A percentile compares a stretch with the other conserved stretches of the same genome.
phyloP scores from a whole-genome alignment of 2,888 invertebrate species.

The Apotomis betuletana region DNA sequence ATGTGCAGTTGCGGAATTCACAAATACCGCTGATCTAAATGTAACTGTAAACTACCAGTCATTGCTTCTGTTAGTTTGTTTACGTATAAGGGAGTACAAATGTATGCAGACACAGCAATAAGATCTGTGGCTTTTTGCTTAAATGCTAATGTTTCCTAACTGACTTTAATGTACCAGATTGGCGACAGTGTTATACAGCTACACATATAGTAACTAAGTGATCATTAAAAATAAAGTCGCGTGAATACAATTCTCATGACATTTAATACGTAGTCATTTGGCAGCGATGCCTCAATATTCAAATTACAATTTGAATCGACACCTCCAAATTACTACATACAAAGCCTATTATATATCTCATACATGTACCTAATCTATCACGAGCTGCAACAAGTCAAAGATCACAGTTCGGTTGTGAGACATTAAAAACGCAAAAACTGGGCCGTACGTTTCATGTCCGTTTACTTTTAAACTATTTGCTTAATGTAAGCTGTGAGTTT shows the following conservation, averaged over 20 bases:
- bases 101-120: constrained; percentile 37
- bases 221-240: background rate
- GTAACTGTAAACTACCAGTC: constrained; percentile 54
- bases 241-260: constrained; percentile 6
- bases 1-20: constrained; percentile 51
- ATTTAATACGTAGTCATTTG: constrained; percentile 10
- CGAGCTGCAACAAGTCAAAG: constrained; percentile 36
- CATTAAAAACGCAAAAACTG: constrained; percentile 37
- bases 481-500: constrained; percentile 44
- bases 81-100: constrained; percentile 42
- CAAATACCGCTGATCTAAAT: constrained; percentile 54
- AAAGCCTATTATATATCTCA: constrained; percentile 30
- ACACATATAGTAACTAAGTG: background rate
- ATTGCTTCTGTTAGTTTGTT: constrained; percentile 49
- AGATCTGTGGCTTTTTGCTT: constrained; percentile 35
- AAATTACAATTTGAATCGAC: constrained; percentile 5
- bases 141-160: constrained; percentile 37
- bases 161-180: constrained; percentile 16
- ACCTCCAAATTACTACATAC: constrained; percentile 19
- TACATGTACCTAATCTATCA: constrained; percentile 33
- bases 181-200: background rate
- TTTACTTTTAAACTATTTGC: constrained; percentile 50
- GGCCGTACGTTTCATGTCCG: constrained; percentile 34
- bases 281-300: background rate
- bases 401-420: constrained; percentile 42